Percentiles rank a stretch among this genome's conserved stretches.
Conservation (phyloP, 2,888 invertebrate species). For the Xiphydria camelus region DNA sequence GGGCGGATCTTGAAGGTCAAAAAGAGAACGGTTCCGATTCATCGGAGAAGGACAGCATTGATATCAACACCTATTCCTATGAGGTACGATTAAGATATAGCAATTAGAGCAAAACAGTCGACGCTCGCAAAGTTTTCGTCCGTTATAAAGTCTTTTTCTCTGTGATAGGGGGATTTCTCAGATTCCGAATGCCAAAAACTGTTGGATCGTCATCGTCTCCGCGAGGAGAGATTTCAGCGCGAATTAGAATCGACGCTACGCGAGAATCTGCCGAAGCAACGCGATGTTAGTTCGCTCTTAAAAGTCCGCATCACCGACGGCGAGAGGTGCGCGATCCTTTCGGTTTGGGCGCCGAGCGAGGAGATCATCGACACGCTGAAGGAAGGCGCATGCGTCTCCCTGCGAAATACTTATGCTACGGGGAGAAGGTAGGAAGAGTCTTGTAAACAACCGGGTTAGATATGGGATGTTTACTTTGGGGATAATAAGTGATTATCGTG, state of each 20-base stretch:
- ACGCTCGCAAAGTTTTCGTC: too few species aligned
- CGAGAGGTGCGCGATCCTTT: slow-evolving; percentile 60
- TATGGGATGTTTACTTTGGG: too few species aligned
- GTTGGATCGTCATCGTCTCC: slow-evolving; percentile 12
- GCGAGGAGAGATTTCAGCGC: slow-evolving; percentile 36
- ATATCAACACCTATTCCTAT: too few species aligned
- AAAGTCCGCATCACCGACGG: slow-evolving; percentile 59
- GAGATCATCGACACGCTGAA: slow-evolving; percentile 63
- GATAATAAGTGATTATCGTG: too few species aligned
- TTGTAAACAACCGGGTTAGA: too few species aligned
- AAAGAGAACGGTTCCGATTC: slow-evolving; percentile 15
- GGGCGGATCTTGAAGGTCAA: slow-evolving; percentile 32
- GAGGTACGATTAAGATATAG: too few species aligned
- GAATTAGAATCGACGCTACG: slow-evolving; percentile 42
- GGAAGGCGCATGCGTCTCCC: slow-evolving; percentile 66
- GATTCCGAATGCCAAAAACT: slow-evolving; percentile 14
- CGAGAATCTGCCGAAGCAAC: slow-evolving; percentile 39
- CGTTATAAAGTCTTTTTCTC: too few species aligned
- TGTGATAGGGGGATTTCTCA: not conserved
- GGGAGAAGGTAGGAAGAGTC: slow-evolving; percentile 58
- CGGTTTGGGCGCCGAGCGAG: slow-evolving; percentile 74
- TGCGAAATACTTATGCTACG: slow-evolving; percentile 64
- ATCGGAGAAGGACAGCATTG: slow-evolving; percentile 20
- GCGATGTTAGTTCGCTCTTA: slow-evolving; percentile 57
- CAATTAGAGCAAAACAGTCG: too few species aligned